phyloP scores from a whole-genome alignment of 2,888 invertebrate species.

The Scaptomyza parva region DNA sequence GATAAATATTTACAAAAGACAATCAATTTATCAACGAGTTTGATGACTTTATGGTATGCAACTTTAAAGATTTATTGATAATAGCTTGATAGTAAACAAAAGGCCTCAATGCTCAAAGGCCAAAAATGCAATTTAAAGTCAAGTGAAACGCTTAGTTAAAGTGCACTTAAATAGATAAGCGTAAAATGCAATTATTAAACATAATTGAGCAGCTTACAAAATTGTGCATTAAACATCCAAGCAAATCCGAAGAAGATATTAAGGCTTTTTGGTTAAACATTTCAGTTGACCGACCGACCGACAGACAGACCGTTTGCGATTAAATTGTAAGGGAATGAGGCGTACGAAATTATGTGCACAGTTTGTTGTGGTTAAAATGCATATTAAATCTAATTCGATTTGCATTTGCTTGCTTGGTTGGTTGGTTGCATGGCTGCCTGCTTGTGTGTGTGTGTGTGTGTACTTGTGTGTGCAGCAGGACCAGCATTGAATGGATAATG shows the following conservation, averaged over 20 bases:
- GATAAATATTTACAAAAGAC: not conserved
- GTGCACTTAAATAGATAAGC: not conserved
- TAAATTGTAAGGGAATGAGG: constrained; percentile 18
- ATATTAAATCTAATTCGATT: constrained; percentile 79
- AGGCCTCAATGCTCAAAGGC: not conserved
- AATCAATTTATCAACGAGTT: not conserved
- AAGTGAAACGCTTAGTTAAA: not conserved
- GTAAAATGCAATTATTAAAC: constrained; percentile 4
- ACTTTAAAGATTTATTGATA: not conserved
- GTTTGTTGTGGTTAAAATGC: constrained; percentile 69
- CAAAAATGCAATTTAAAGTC: not conserved
- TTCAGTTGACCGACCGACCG: constrained; percentile 5
- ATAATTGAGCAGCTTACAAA: not conserved
- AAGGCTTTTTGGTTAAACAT: constrained; percentile 30
- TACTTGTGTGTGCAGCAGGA: too few relatives aligned
- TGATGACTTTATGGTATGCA: not conserved
- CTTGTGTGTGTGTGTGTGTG: too few relatives aligned
- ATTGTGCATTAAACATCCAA: constrained; percentile 1
- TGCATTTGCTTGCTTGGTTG: constrained; percentile 59
- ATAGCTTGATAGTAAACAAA: not conserved
- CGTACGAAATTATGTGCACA: constrained; percentile 55
- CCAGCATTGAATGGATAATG: constrained; percentile 55
- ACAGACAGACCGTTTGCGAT: constrained; percentile 15
- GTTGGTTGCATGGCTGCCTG: too few relatives aligned
- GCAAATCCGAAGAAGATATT: constrained; percentile 17